phyloP scores from a whole-genome alignment of 2,797 vertebrate species.

The Muscicapa striata region DNA sequence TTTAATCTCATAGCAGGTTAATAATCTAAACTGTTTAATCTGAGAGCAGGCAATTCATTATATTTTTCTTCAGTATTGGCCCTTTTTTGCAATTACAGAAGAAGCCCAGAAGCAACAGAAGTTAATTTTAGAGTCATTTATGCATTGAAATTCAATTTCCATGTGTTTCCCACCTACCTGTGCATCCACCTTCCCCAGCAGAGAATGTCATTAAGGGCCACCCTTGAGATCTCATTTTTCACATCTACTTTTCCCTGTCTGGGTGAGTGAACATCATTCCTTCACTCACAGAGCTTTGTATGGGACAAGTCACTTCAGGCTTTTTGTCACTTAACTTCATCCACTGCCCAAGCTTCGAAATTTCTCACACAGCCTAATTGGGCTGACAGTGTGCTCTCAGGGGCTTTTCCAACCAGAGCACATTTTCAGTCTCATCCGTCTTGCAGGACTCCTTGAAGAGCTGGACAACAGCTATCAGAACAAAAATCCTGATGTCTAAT shows the following conservation, averaged over 20 bases:
- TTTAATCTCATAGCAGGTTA: neutral
- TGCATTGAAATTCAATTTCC: neutral
- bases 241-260: neutral
- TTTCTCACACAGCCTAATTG: slow-evolving; percentile 1
- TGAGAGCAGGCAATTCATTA: neutral
- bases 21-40: neutral
- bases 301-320: neutral
- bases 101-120: neutral
- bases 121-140: neutral
- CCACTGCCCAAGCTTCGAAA: rapidly evolving
- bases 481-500: neutral
- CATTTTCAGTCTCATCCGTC: neutral
- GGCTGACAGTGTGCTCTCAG: neutral
- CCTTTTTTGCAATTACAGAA: neutral
- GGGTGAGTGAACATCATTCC: neutral
- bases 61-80: neutral
- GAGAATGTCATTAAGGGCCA: neutral
- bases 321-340: neutral
- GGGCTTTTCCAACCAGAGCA: neutral
- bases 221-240: neutral
- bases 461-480: neutral
- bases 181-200: neutral
- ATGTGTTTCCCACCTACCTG: rapidly evolving
- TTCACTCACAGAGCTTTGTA: neutral
- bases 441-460: neutral